Base-by-base conservation (phyloP, 2,113 vertebrate species). In the Perca flavescens region DNA sequence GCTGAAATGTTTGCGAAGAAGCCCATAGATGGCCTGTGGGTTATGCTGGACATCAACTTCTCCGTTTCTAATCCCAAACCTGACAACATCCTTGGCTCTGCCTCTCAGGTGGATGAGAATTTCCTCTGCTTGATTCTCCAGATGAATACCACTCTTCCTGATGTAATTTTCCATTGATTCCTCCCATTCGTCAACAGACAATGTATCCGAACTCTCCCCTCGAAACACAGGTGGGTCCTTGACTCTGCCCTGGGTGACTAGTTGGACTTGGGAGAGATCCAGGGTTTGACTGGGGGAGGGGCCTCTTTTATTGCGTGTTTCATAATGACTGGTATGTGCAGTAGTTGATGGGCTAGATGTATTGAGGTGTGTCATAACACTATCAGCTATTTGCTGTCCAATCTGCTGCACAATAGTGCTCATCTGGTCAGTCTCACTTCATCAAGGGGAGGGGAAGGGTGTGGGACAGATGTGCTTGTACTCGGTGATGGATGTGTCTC, bases 361-460 rank as follows among this genome's bases (percentile, higher is more conserved):
- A 47, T 31, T 21, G 17, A 72, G 22, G 19, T 6, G 69, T 31
- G 60, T 65, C 47, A 57, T 31, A 54, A 80, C 72, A 36, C 68
- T 80, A 16, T 80, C 60, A 31, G 77, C 68, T 64, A 72, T 12
- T 22, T 80, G 77, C 17, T 80, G n/a, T 2, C 68, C 78, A 49
- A 73, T 80, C 58, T 63, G 17, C 14, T 63, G 58, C 17, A 74
- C 58, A 16, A 52, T 36, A 22, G 72, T 16, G 46, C 7, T 62
- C 58, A 74, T 31, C 31, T 31, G 31, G 31, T 31, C 31, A 31
- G 31, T 31, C 31, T 31, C 31, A 31, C 31, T 31, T 31, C 31
- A 3, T 31, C 31, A 31, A 31, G 31, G 31, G 31, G 31, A 31
- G 31, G 31, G 31, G 31, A 31, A 31, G 31, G 31, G 31, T 31